Conservation (phyloP, 2,797 vertebrate genomes). For the Mormyrus hasselquistii region DNA sequence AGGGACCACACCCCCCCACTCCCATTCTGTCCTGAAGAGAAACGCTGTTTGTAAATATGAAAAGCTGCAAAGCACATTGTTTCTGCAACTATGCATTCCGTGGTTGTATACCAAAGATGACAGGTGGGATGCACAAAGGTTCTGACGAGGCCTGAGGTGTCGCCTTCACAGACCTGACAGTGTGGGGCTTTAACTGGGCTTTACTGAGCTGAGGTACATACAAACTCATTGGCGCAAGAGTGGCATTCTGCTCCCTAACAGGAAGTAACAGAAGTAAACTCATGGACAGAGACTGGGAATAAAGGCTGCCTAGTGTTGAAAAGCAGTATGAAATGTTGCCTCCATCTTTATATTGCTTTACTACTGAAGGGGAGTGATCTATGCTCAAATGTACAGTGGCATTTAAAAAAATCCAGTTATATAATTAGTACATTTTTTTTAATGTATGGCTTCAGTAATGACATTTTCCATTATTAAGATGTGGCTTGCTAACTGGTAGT, state of each 20-base stretch:
- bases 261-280: neutral
- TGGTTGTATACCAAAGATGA: slow-evolving; percentile 88
- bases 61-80: slow-evolving; percentile 47
- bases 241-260: neutral
- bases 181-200: neutral
- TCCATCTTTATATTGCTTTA: slow-evolving; percentile 50
- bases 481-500: slow-evolving; percentile 69
- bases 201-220: neutral
- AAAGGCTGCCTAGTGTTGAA: slow-evolving; percentile 23
- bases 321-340: slow-evolving; percentile 16
- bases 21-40: neutral
- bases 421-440: slow-evolving; percentile 67
- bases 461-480: slow-evolving; percentile 63
- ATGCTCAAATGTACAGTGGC: slow-evolving; percentile 71
- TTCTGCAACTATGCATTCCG: slow-evolving; percentile 85
- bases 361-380: slow-evolving; percentile 62
- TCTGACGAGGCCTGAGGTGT: neutral
- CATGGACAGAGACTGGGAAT: neutral
- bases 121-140: slow-evolving; percentile 31
- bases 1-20: neutral
- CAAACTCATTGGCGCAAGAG: neutral
- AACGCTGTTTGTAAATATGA: slow-evolving; percentile 42
- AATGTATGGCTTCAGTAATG: slow-evolving; percentile 71
- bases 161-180: neutral
- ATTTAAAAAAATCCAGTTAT: slow-evolving; percentile 61